Evolutionary conservation across 2,113 vertebrate species (phyloP).

Genomic region (Chinchilla lanigera): DNA sequence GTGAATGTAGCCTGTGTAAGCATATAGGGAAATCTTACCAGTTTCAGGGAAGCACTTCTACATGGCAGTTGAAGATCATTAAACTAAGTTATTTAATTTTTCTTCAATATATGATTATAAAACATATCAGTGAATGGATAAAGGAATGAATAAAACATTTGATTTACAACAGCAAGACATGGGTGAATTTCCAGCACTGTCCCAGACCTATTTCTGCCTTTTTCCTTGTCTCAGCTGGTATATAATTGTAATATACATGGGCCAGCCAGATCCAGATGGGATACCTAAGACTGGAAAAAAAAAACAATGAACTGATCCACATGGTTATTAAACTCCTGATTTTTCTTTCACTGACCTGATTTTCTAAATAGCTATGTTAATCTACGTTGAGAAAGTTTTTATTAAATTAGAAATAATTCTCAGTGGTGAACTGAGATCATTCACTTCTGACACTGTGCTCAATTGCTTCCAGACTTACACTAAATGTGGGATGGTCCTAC

Average conservation of each 20-base stretch:
- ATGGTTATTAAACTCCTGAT: background rate
- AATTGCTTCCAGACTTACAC: slow-evolving; percentile 46
- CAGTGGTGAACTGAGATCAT: slow-evolving; percentile 38
- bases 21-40: background rate
- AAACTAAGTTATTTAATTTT: background rate
- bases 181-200: background rate
- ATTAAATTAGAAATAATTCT: slow-evolving; percentile 56
- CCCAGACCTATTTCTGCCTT: background rate
- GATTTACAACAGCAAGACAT: background rate
- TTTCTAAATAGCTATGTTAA: slow-evolving; percentile 50
- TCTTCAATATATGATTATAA: background rate
- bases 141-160: slow-evolving; percentile 12
- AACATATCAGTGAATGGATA: background rate
- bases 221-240: background rate
- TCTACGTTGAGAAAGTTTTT: slow-evolving; percentile 38
- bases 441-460: slow-evolving; percentile 12
- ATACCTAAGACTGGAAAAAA: background rate
- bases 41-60: background rate
- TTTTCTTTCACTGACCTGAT: slow-evolving; percentile 49
- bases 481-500: background rate
- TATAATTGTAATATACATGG: background rate
- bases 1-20: background rate
- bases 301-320: background rate
- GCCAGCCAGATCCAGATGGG: background rate
- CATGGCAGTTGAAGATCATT: background rate